A percentile compares a stretch with the other conserved stretches of the same genome.
Conservation (phyloP, 1,140 invertebrate genomes). For the Aricia agestis region DNA sequence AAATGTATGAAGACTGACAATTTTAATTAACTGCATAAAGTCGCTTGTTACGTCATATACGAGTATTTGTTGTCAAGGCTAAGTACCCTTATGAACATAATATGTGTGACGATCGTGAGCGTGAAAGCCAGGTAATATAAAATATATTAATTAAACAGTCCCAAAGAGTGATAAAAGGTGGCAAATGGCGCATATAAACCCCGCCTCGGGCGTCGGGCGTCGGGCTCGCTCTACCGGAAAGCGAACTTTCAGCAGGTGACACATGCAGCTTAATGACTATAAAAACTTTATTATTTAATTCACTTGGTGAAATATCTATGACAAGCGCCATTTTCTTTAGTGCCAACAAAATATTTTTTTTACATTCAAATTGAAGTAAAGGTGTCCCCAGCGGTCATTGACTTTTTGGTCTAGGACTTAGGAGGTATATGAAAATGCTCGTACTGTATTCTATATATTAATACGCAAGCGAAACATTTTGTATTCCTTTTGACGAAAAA, state of each 20-base stretch:
- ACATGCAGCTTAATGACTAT: conserved; percentile 1
- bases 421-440: too few species aligned
- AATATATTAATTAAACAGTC: conserved; percentile 1
- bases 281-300: conserved; percentile 2
- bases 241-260: neutral
- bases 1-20: too few species aligned
- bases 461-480: too few species aligned
- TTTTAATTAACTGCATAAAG: too few species aligned
- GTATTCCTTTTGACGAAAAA: too few species aligned
- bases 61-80: neutral
- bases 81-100: neutral
- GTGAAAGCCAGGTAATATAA: neutral
- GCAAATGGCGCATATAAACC: neutral
- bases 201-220: neutral
- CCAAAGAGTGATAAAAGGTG: conserved; percentile 8
- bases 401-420: too few species aligned
- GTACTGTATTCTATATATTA: too few species aligned
- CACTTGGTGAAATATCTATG: neutral
- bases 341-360: too few species aligned
- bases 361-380: too few species aligned
- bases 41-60: too few species aligned
- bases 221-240: neutral
- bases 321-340: neutral
- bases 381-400: too few species aligned
- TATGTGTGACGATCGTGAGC: neutral